phyloP scores from a whole-genome alignment of 30 jellyfish, hydroid and myxozoan species.

The Pseudorhiza aurosa region DNA sequence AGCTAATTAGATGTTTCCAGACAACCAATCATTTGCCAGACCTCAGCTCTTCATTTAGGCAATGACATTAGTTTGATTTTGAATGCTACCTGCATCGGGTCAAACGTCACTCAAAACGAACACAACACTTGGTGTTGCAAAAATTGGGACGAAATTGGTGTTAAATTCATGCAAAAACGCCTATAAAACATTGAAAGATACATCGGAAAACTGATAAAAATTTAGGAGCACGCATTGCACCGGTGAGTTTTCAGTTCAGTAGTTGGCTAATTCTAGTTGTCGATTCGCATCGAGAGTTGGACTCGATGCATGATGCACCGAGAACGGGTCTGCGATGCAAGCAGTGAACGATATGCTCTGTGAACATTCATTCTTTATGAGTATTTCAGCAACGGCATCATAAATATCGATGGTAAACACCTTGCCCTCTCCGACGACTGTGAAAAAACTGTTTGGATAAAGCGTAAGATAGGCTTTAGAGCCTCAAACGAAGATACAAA shows the following conservation, averaged over 20 bases:
- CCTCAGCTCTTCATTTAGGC: not conserved
- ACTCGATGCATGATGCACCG: too few relatives aligned
- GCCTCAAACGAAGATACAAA: not conserved
- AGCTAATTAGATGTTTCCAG: not conserved
- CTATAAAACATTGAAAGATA: not conserved
- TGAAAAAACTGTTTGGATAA: too few relatives aligned
- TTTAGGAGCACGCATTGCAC: not conserved
- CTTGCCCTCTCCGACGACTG: too few relatives aligned
- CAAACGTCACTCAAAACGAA: slow-evolving; percentile 27
- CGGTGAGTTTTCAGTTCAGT: not conserved
- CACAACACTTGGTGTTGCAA: not conserved
- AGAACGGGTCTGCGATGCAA: too few relatives aligned
- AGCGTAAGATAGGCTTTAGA: not conserved
- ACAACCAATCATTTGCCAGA: slow-evolving; percentile 5
- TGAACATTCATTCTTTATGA: too few relatives aligned
- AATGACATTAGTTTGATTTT: slow-evolving; percentile 11
- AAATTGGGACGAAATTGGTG: not conserved
- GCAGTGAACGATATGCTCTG: too few relatives aligned
- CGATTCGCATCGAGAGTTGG: too few relatives aligned
- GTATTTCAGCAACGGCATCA: too few relatives aligned
- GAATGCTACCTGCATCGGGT: slow-evolving; percentile 68
- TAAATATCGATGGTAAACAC: too few relatives aligned
- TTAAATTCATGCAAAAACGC: not conserved
- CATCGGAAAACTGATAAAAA: not conserved
- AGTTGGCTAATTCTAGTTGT: too few relatives aligned